Conservation (phyloP, 2,888 invertebrate species). For the Nemoura dubitans region DNA sequence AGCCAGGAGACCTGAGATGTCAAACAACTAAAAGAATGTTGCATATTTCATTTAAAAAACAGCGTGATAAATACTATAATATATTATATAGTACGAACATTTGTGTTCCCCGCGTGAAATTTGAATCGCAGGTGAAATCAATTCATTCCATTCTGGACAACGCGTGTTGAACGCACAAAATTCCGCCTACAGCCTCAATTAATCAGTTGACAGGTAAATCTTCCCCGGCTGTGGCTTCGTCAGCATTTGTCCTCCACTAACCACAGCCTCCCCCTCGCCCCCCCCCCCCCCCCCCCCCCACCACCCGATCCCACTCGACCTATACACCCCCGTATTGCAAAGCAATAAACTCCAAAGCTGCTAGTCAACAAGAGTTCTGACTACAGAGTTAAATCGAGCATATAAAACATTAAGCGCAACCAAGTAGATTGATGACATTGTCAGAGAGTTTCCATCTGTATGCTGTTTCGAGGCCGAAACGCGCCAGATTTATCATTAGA, state of each 20-base stretch:
- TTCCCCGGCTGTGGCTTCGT: background rate
- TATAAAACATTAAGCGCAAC: conserved; percentile 29
- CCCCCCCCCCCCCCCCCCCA: background rate
- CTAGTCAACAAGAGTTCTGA: conserved; percentile 12
- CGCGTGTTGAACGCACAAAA: background rate
- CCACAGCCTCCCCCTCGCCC: background rate
- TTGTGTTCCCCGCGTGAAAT: too few relatives aligned
- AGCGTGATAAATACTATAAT: too few relatives aligned
- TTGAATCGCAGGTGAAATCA: too few relatives aligned
- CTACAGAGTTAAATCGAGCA: conserved; percentile 33
- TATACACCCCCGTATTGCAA: background rate
- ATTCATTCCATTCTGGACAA: background rate
- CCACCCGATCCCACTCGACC: background rate
- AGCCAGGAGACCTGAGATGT: too few relatives aligned
- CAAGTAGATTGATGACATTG: conserved; percentile 43
- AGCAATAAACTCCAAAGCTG: conserved; percentile 2
- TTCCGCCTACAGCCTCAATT: background rate
- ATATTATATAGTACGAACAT: too few relatives aligned
- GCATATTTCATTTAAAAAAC: too few relatives aligned
- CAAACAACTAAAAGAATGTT: too few relatives aligned
- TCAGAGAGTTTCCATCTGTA: conserved; percentile 43
- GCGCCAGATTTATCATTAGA: conserved; percentile 44
- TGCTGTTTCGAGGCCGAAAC: conserved; percentile 20
- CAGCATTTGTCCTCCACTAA: background rate
- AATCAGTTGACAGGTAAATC: background rate